Evolutionary conservation across 1,140 invertebrate genomes (phyloP).

Genomic region (Littorina saxatilis): DNA sequence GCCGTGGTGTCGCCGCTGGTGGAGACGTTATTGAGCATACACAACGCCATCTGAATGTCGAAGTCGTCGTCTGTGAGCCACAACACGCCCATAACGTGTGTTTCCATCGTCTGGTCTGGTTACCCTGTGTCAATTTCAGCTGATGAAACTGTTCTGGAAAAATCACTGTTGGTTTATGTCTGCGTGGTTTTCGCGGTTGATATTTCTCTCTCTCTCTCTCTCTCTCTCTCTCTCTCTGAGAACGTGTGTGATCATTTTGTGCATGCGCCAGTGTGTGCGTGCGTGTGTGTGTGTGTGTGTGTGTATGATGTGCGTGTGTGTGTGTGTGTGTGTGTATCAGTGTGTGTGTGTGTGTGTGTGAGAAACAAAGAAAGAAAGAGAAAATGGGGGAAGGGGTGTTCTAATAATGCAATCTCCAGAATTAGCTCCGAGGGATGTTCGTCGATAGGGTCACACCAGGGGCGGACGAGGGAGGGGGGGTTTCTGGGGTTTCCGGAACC

Average conservation of each 20-base stretch:
- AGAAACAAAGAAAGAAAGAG: no score
- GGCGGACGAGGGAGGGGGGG: no score
- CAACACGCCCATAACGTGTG: background rate
- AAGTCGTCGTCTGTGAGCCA: background rate
- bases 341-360: no score
- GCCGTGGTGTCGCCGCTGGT: background rate
- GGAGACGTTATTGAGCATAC: background rate
- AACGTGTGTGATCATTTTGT: background rate
- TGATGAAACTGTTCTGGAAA: background rate
- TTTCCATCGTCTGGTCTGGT: background rate
- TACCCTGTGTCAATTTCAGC: background rate
- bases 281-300: no score
- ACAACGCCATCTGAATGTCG: constrained; percentile 7
- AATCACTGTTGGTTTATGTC: background rate
- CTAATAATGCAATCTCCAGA: no score
- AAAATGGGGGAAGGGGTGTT: no score
- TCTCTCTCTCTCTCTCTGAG: background rate
- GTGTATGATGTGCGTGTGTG: no score
- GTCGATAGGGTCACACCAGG: no score
- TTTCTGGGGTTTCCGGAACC: no score
- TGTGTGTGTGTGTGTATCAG: no score
- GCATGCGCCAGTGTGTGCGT: no score
- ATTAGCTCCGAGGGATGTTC: no score
- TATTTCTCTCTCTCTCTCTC: background rate
- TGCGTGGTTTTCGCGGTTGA: background rate